Evolutionary conservation across 2,113 vertebrate species (phyloP).

Genomic region (Pleuronectes platessa): DNA sequence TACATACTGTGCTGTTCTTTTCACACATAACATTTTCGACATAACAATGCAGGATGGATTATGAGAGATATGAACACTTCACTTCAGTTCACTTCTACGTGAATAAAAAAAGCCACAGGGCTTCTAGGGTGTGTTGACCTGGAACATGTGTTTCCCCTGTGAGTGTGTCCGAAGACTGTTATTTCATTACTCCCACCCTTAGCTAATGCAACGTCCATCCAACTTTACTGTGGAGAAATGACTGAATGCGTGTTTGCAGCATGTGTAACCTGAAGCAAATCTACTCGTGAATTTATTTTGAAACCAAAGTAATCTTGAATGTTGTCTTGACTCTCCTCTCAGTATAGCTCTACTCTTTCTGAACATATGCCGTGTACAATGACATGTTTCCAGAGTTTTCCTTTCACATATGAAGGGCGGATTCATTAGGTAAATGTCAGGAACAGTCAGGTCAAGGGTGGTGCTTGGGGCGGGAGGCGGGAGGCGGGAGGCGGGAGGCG

Average conservation of each 20-base stretch:
- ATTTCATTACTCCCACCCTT: not conserved
- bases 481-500: too few species aligned
- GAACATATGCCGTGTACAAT: too few species aligned
- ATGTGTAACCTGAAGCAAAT: not conserved
- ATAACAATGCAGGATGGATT: too few species aligned
- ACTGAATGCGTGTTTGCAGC: conserved; percentile 4
- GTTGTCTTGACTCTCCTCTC: not conserved
- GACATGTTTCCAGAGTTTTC: too few species aligned
- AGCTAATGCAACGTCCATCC: not conserved
- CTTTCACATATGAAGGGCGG: too few species aligned
- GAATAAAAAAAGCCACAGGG: not conserved
- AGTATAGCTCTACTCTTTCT: too few species aligned
- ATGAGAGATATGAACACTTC: not conserved
- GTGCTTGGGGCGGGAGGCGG: too few species aligned
- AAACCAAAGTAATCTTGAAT: not conserved
- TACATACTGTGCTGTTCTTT: too few species aligned
- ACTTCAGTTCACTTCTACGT: not conserved
- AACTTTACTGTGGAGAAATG: not conserved
- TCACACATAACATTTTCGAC: too few species aligned
- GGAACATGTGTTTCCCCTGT: too few species aligned
- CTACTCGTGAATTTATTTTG: not conserved
- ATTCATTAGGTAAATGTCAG: too few species aligned
- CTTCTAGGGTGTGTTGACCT: conserved; percentile 8
- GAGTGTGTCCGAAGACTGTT: conserved; percentile 6
- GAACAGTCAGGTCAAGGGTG: too few species aligned